A percentile compares a stretch with the other conserved stretches of the same genome.
Evolutionary conservation across 1,140 invertebrate genomes (phyloP).

Genomic region (Oreohelix idahoensis): DNA sequence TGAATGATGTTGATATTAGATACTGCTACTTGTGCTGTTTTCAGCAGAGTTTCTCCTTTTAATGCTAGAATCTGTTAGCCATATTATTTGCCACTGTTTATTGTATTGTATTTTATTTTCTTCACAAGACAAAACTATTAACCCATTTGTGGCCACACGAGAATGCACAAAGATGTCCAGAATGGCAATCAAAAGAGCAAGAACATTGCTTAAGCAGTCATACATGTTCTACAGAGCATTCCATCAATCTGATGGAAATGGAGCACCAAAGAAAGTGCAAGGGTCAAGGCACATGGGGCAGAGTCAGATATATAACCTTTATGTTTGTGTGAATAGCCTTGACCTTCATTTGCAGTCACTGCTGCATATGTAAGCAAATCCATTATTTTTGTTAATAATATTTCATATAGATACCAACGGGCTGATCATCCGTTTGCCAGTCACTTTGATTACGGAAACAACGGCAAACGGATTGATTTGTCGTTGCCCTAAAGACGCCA

Average conservation of each 20-base stretch:
- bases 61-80: too few species aligned
- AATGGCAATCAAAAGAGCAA: background rate
- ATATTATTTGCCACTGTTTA: too few species aligned
- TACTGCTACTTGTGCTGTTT: too few species aligned
- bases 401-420: too few species aligned
- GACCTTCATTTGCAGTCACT: slow-evolving; percentile 13
- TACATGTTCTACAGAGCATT: slow-evolving; percentile 5
- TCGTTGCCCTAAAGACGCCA: too few species aligned
- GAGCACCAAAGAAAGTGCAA: background rate
- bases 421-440: too few species aligned
- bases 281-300: background rate
- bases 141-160: background rate
- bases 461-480: too few species aligned
- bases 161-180: background rate
- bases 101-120: background rate
- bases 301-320: slow-evolving; percentile 8
- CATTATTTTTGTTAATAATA: too few species aligned
- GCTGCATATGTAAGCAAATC: slow-evolving; percentile 13
- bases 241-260: background rate
- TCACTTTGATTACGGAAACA: too few species aligned
- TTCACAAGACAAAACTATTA: slow-evolving; percentile 1
- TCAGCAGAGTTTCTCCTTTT: too few species aligned
- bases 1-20: too few species aligned
- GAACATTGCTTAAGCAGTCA: background rate
- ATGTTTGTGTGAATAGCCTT: slow-evolving; percentile 16